Conservation (phyloP, 2,888 invertebrate genomes). For the Ashinkailepas kermadecensis region DNA sequence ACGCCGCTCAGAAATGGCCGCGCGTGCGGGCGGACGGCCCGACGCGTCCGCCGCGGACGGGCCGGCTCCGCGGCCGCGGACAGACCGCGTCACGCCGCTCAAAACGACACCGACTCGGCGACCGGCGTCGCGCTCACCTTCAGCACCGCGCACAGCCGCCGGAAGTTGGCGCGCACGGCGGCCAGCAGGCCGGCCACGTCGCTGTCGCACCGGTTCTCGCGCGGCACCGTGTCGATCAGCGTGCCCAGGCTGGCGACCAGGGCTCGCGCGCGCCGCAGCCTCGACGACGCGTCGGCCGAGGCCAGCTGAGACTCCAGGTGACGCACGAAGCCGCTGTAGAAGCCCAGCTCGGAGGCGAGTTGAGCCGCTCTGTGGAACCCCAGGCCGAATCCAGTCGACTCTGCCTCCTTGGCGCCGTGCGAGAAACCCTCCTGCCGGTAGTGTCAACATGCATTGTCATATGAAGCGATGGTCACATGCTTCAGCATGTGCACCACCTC, state of each 20-base stretch:
- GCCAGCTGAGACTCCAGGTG: neutral
- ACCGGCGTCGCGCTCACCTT: slow-evolving; percentile 40
- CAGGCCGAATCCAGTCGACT: neutral
- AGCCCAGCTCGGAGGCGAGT: neutral
- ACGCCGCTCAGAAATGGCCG: too few species aligned
- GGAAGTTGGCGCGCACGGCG: slow-evolving; percentile 59
- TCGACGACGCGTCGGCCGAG: neutral
- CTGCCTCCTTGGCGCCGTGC: neutral
- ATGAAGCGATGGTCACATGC: too few species aligned
- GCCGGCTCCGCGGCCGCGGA: too few species aligned
- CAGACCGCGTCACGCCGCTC: neutral
- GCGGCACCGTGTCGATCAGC: neutral
- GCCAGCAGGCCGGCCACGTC: slow-evolving; percentile 44
- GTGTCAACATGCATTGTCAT: too few species aligned
- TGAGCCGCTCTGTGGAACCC: neutral
- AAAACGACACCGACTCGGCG: slow-evolving; percentile 16
- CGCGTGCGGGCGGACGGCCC: too few species aligned
- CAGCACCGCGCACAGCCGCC: slow-evolving; percentile 58
- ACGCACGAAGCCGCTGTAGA: neutral
- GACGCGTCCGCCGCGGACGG: too few species aligned
- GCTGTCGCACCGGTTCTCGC: neutral
- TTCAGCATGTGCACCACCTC: too few species aligned
- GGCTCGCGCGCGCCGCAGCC: neutral
- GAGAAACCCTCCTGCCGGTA: neutral
- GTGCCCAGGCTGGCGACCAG: neutral